Percentiles rank a stretch among this genome's conserved stretches.
Conservation (phyloP, 1,140 invertebrate species). For the Oncopeltus fasciatus region DNA sequence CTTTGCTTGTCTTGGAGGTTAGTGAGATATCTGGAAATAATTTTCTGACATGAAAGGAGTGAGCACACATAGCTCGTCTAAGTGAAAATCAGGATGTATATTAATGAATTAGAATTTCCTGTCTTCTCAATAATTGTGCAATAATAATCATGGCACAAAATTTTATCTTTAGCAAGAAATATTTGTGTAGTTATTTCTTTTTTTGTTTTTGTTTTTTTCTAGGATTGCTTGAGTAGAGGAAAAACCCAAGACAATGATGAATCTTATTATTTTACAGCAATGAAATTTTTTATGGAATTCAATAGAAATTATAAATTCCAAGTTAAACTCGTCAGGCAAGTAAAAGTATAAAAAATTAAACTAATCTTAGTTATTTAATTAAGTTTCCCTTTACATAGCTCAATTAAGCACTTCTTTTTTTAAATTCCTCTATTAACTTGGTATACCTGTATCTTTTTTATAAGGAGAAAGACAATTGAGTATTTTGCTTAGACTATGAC, state of each 20-base stretch:
- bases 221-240: constrained; percentile 43
- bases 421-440: too few relatives aligned
- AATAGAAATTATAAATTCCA: constrained; percentile 73
- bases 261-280: constrained; percentile 83
- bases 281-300: constrained; percentile 96
- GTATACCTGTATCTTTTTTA: too few relatives aligned
- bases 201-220: constrained; percentile 13
- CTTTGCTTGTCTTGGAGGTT: too few relatives aligned
- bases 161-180: background rate
- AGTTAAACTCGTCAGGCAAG: constrained; percentile 75
- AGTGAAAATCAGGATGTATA: too few relatives aligned
- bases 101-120: too few relatives aligned
- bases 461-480: too few relatives aligned
- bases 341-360: constrained; percentile 26
- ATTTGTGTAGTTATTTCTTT: background rate
- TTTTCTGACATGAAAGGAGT: too few relatives aligned
- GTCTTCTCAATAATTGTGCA: too few relatives aligned
- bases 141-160: too few relatives aligned
- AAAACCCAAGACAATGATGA: constrained; percentile 62
- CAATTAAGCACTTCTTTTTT: background rate
- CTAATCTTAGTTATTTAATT: constrained; percentile 2
- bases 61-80: too few relatives aligned
- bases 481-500: too few relatives aligned
- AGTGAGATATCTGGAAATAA: too few relatives aligned
- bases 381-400: background rate